Base-by-base conservation (phyloP, 1,140 invertebrate genomes). In the Drosophila asahinai region DNA sequence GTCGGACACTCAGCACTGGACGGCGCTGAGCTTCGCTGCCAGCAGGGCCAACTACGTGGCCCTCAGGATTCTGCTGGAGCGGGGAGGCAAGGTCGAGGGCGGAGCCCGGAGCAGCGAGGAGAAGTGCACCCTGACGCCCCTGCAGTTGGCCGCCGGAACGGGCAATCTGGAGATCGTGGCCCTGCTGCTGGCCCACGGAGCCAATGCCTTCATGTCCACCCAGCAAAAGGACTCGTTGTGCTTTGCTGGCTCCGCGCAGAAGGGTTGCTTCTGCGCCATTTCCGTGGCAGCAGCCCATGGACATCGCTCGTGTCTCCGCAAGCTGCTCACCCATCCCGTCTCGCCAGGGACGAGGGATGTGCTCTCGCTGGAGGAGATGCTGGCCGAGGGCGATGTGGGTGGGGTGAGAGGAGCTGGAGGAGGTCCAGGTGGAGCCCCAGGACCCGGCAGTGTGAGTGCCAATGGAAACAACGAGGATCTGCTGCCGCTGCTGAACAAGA, bases 231-330 rank as follows among this genome's bases (percentile, higher is more conserved):
- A 98, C 80, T 95, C 96, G 0, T 94, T 97, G 36, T 97, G 97
- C 77, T 98, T 98, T 84, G 97, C 97, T 0, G 96, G 96, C 0
- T 96, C 96, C 0, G 96, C 97, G 1, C 97, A 97, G 86, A 94
- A 96, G 57, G 97, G 97, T 17, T 97, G 96, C 86, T 97, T 96
- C 82, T 96, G 96, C 90, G 96, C 97, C 42, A 96, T 98, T 83
- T 97, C 97, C 2, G 97, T 98, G 4, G 97, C 97, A 33, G 97
- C 97, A 42, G 96, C 96, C 2, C 97, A 98, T 86, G 97, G 97
- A 0, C 96, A 97, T 63, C 94, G 97, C 59, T 93, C 94, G 2
- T 95, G 96, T 64, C 93, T 98, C 8, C 96, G 97, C 71, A 96
- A 97, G 86, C 93, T 98, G 3, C 93, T 98, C 22, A 95, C 96